These are phyloP conservation scores for Syngnathoides biaculeatus DNA, from an alignment of 2,113 vertebrate genomes.

Conservation along the genomic window DNA sequence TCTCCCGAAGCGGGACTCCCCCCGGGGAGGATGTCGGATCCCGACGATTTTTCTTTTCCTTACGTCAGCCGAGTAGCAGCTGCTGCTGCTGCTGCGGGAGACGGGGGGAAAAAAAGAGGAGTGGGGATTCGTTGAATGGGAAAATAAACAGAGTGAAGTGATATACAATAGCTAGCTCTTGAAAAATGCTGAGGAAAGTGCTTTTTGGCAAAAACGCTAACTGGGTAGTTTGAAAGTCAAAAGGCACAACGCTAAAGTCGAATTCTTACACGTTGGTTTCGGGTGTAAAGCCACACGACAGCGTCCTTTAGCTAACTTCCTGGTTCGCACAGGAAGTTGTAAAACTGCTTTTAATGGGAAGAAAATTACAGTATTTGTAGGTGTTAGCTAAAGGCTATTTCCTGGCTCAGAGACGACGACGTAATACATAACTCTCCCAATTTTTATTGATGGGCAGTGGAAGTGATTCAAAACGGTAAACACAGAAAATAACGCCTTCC, in stretches of 20 bases:
- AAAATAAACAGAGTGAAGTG: constrained; percentile 28
- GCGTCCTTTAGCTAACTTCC: not conserved
- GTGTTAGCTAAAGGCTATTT: not conserved
- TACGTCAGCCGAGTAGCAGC: constrained; percentile 12
- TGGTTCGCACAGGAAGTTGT: too few relatives aligned
- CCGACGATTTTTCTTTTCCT: constrained; percentile 11
- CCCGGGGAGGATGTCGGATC: not conserved
- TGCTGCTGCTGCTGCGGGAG: too few relatives aligned
- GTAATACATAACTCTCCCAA: too few relatives aligned
- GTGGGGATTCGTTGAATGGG: constrained; percentile 17
- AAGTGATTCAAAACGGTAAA: too few relatives aligned
- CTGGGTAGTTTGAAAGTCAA: not conserved
- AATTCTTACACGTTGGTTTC: not conserved
- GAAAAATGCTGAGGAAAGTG: constrained; percentile 13
- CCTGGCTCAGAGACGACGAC: not conserved
- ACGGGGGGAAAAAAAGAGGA: constrained; percentile 42
- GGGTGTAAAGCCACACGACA: not conserved
- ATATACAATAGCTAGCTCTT: constrained; percentile 13
- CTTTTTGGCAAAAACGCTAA: not conserved
- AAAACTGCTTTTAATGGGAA: not conserved
- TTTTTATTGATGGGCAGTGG: too few relatives aligned
- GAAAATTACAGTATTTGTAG: not conserved
- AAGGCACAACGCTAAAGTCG: not conserved
- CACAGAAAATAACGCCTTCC: too few relatives aligned
- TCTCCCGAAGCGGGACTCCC: constrained; percentile 29